Evolutionary conservation across 2,888 invertebrate genomes (phyloP).

Genomic region (Oscheius sp.): DNA sequence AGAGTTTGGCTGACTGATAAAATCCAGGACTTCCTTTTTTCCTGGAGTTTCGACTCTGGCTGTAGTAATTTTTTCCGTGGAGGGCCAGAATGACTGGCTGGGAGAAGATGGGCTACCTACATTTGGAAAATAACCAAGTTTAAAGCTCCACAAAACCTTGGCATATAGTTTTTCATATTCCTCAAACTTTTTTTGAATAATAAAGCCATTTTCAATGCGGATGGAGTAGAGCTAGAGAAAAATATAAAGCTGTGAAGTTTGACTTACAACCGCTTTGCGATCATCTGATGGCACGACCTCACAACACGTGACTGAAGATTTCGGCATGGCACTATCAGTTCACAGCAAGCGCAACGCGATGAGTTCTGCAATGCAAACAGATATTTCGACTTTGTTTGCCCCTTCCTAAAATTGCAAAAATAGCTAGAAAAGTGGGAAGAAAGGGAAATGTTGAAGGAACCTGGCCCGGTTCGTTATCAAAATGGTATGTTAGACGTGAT

Average conservation of each 20-base stretch:
- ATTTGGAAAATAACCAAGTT: neutral
- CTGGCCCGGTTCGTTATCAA: neutral
- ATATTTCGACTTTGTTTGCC: slow-evolving; percentile 17
- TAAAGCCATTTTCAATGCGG: slow-evolving; percentile 47
- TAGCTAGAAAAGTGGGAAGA: neutral
- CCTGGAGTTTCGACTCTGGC: slow-evolving; percentile 40
- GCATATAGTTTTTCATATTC: slow-evolving; percentile 61
- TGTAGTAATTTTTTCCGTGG: slow-evolving; percentile 42
- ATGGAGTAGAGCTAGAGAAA: slow-evolving; percentile 49
- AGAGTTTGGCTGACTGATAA: slow-evolving; percentile 51
- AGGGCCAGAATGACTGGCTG: slow-evolving; percentile 24
- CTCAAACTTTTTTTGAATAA: slow-evolving; percentile 52
- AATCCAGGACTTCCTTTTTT: slow-evolving; percentile 61
- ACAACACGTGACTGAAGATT: slow-evolving; percentile 20
- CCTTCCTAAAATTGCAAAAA: neutral
- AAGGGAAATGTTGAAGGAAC: slow-evolving; percentile 1
- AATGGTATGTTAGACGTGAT: slow-evolving; percentile 1
- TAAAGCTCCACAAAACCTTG: slow-evolving; percentile 32
- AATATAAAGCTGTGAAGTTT: neutral
- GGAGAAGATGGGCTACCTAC: slow-evolving; percentile 35
- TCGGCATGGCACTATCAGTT: slow-evolving; percentile 28
- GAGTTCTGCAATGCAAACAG: slow-evolving; percentile 26
- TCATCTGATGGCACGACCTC: slow-evolving; percentile 43
- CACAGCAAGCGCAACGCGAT: slow-evolving; percentile 12
- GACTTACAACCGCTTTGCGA: slow-evolving; percentile 43